A percentile compares a stretch with the other conserved stretches of the same genome.
phyloP scores from a whole-genome alignment of 1,140 invertebrate genomes.

The Adelges cooleyi region DNA sequence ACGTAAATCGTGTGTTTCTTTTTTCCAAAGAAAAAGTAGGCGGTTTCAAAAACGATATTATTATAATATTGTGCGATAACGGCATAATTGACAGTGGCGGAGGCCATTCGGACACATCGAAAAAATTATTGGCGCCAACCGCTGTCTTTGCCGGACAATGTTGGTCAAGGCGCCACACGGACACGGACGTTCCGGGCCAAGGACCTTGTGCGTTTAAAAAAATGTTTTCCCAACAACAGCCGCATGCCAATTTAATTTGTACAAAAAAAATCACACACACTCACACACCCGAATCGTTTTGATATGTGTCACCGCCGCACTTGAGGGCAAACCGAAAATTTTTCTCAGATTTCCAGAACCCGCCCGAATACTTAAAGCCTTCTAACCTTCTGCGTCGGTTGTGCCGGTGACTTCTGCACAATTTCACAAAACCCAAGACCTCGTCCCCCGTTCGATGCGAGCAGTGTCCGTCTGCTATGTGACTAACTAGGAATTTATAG shows the following conservation, averaged over 20 bases:
- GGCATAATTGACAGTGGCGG: constrained; percentile 5
- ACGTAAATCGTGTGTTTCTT: too few species aligned
- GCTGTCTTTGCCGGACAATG: constrained; percentile 22
- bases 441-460: too few species aligned
- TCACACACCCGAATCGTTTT: constrained; percentile 22
- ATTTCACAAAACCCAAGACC: too few species aligned
- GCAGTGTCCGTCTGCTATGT: too few species aligned
- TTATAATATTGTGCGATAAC: constrained; percentile 9
- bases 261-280: too few species aligned
- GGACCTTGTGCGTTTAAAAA: constrained; percentile 17
- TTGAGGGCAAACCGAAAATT: too few species aligned
- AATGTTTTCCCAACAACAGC: constrained; percentile 14
- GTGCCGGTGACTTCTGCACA: too few species aligned
- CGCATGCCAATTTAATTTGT: constrained; percentile 4
- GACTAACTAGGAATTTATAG: too few species aligned
- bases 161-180: constrained; percentile 23
- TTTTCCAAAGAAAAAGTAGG: constrained; percentile 4
- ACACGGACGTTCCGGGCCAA: constrained; percentile 16
- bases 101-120: constrained; percentile 16
- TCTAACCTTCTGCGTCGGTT: too few species aligned
- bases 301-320: constrained; percentile 19
- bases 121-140: constrained; percentile 21
- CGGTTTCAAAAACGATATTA: not conserved
- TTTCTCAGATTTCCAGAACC: too few species aligned
- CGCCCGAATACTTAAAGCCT: too few species aligned